Conservation (phyloP, 2,888 invertebrate species). For the Diplazon laetatorius region DNA sequence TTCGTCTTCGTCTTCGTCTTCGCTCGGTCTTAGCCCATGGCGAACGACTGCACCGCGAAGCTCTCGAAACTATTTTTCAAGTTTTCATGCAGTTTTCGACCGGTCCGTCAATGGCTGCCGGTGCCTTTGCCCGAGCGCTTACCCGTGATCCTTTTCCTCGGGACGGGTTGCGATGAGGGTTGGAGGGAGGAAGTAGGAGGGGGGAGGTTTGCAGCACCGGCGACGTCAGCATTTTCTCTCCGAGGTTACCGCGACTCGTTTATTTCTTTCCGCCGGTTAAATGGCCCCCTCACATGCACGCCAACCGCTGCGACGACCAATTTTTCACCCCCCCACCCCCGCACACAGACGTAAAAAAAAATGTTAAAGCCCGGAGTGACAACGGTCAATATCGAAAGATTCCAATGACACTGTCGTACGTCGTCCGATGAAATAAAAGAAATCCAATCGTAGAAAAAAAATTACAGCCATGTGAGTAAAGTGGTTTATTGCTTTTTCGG, state of each 20-base stretch:
- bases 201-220: constrained; percentile 1
- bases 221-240: constrained; percentile 58
- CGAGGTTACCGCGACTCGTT: constrained; percentile 46
- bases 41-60: constrained; percentile 60
- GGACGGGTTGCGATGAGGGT: no score
- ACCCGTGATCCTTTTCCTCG: not conserved
- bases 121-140: constrained; percentile 11
- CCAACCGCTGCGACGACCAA: not conserved
- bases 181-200: no score
- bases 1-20: constrained; percentile 28
- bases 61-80: constrained; percentile 77
- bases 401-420: not conserved
- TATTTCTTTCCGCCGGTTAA: constrained; percentile 41
- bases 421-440: no score
- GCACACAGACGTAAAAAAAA: not conserved
- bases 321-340: not conserved
- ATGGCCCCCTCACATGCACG: constrained; percentile 41
- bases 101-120: constrained; percentile 69
- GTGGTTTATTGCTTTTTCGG: no score
- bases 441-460: no score
- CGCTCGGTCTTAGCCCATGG: constrained; percentile 59
- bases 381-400: not conserved
- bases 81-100: constrained; percentile 76
- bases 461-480: no score
- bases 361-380: not conserved